Percentiles rank a stretch among this genome's conserved stretches.
Conservation (phyloP, 2,797 vertebrate species). For the Gobio occitaniae region DNA sequence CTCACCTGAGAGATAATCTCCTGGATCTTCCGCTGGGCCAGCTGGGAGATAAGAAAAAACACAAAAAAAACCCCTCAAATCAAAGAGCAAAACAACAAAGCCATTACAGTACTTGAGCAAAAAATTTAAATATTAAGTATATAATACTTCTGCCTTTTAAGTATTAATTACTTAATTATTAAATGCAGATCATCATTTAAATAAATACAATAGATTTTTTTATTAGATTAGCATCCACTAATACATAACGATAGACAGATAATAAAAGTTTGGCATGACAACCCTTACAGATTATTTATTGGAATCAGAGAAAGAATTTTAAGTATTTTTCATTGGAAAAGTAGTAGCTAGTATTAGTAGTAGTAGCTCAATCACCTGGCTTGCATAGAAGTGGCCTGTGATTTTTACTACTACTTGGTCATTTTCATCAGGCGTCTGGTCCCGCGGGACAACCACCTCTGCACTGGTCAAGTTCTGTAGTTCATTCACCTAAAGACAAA, state of each 20-base stretch:
- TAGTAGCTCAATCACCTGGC: slow-evolving; percentile 82
- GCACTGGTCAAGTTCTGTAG: slow-evolving; percentile 98
- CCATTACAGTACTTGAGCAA: not conserved
- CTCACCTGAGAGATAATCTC: slow-evolving; percentile 98
- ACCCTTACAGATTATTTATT: not conserved
- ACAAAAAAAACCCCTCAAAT: not conserved
- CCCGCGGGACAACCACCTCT: slow-evolving; percentile 97
- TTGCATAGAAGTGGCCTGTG: slow-evolving; percentile 98
- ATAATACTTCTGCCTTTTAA: no score
- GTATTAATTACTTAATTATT: no score
- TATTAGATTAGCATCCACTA: no score
- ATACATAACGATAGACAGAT: no score
- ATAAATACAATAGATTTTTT: no score
- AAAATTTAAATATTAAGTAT: no score
- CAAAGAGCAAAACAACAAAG: not conserved
- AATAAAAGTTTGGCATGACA: no score
- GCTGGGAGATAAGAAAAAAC: slow-evolving; percentile 70
- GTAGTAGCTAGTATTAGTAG: no score
- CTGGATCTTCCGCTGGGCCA: slow-evolving; percentile 99
- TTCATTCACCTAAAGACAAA: slow-evolving; percentile 88
- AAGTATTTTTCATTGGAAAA: no score
- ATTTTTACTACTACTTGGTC: slow-evolving; percentile 99
- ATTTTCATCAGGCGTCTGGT: slow-evolving; percentile 98
- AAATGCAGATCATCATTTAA: no score
- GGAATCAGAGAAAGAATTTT: not conserved